Conservation (phyloP, 2,797 vertebrate species). For the Xiphorhynchus erythropygius region DNA sequence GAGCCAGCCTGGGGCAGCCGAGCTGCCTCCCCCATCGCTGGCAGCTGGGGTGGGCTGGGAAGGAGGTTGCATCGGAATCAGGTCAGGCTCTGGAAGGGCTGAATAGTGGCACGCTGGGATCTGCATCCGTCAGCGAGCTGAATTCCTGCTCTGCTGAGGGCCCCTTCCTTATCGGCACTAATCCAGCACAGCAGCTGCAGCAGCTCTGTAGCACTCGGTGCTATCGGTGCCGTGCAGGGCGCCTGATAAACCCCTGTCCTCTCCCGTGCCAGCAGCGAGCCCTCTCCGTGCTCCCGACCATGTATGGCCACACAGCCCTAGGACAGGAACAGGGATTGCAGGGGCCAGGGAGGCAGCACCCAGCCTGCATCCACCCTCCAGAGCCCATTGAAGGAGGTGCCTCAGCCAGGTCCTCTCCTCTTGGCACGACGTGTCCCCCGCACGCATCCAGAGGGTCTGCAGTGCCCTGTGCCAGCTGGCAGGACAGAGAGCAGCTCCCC, state of each 20-base stretch:
- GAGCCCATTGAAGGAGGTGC: background rate
- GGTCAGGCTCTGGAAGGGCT: background rate
- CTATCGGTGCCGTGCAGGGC: background rate
- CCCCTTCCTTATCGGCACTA: conserved; percentile 43
- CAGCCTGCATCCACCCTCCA: rapidly evolving
- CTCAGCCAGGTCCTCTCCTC: background rate
- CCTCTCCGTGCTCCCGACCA: background rate
- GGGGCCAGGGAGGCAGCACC: rapidly evolving
- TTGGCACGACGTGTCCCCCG: rapidly evolving
- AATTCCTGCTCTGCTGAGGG: conserved; percentile 8
- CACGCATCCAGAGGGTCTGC: background rate
- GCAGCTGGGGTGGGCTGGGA: background rate
- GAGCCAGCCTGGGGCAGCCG: background rate
- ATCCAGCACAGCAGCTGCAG: conserved; percentile 34
- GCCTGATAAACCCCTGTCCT: background rate
- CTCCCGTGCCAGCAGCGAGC: background rate
- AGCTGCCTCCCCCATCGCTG: background rate
- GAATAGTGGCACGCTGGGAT: background rate
- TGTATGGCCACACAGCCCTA: conserved; percentile 17
- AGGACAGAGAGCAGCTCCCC: background rate
- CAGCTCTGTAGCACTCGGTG: background rate
- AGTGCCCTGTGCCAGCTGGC: background rate
- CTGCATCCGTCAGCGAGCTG: background rate
- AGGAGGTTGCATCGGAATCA: background rate
- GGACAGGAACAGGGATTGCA: rapidly evolving